phyloP scores from a whole-genome alignment of 2,797 vertebrate species.

The Lacerta bilineata region DNA sequence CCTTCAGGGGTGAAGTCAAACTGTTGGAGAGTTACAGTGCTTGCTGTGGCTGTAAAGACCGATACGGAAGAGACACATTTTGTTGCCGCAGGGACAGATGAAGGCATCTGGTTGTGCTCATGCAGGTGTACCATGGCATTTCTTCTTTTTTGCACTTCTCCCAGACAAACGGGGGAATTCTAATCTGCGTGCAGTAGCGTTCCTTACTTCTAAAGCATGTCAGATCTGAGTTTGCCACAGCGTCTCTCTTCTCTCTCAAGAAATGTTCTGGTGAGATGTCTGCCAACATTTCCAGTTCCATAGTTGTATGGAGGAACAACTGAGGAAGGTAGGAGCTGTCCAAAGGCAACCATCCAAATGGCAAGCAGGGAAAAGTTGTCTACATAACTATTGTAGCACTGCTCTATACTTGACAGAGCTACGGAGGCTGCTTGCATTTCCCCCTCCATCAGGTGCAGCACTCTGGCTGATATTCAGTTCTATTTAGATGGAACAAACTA shows the following conservation, averaged over 20 bases:
- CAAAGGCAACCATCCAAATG: neutral
- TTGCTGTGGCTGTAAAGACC: no score
- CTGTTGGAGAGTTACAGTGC: no score
- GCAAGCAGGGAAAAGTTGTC: neutral
- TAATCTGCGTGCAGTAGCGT: constrained; percentile 29
- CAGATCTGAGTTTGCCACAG: constrained; percentile 15
- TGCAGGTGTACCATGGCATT: no score
- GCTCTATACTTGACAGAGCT: neutral
- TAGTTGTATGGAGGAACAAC: neutral
- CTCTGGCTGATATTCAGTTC: neutral
- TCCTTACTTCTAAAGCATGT: constrained; percentile 43
- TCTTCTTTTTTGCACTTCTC: neutral
- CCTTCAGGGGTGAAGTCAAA: no score
- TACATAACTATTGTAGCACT: neutral
- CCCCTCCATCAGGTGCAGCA: neutral
- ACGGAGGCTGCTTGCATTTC: neutral
- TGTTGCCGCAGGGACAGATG: no score
- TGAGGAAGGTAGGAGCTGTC: neutral
- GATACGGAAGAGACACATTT: no score
- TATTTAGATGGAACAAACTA: neutral
- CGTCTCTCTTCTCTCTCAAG: neutral
- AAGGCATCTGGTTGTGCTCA: no score
- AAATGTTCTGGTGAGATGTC: neutral
- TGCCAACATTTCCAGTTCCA: neutral
- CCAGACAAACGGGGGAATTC: constrained; percentile 36